Evolutionary conservation across 53 echinoderm and acorn worm genomes (phyloP).

Genomic region (Apostichopus leukothele): DNA sequence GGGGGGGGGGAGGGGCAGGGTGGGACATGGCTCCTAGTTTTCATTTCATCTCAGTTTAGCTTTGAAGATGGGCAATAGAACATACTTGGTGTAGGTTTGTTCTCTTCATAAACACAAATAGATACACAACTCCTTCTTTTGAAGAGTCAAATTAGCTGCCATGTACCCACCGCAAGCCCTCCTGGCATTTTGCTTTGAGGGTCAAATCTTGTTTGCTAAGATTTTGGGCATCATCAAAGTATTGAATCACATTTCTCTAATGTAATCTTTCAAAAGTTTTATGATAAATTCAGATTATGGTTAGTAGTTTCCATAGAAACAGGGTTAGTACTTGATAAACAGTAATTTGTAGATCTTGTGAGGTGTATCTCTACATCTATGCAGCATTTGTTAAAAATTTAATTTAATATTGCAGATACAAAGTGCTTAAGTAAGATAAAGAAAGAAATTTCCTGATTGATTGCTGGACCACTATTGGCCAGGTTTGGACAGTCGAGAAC

Average conservation of each 20-base stretch:
- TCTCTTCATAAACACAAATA: no score
- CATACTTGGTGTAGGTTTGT: no score
- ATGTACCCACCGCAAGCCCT: no score
- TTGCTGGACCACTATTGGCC: no score
- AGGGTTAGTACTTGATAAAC: background rate
- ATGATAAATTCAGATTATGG: background rate
- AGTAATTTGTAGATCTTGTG: slow-evolving; percentile 10
- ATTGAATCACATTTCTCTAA: background rate
- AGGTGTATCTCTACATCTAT: background rate
- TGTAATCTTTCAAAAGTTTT: background rate
- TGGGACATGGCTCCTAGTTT: no score
- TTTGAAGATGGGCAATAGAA: no score
- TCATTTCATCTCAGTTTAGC: no score
- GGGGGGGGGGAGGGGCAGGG: no score
- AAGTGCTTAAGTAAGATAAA: slow-evolving; percentile 12
- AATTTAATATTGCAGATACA: slow-evolving; percentile 1
- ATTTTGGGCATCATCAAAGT: background rate
- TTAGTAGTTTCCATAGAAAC: background rate
- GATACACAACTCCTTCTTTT: no score
- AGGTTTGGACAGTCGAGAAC: no score
- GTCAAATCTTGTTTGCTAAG: background rate
- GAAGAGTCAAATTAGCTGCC: no score
- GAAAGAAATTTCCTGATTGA: background rate
- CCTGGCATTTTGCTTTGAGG: no score
- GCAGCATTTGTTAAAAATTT: background rate